Conservation (phyloP, 1,140 invertebrate genomes). For the Phymorhynchus buccinoides region DNA sequence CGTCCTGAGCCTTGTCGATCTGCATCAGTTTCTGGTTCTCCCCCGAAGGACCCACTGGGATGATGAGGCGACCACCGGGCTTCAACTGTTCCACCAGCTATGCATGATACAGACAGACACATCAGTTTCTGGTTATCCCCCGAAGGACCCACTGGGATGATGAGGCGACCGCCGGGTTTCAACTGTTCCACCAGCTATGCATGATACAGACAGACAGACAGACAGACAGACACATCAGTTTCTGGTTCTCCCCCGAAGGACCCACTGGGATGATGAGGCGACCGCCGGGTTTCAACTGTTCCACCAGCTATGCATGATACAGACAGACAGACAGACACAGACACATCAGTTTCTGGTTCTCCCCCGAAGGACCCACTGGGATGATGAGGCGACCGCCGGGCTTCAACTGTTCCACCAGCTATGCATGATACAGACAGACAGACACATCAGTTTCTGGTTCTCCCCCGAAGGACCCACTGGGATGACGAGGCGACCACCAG, state of each 20-base stretch:
- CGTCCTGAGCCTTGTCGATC: conserved; percentile 89
- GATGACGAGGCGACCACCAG: conserved; percentile 91
- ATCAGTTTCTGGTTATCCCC: conserved; percentile 68
- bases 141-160: conserved; percentile 91
- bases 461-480: conserved; percentile 86
- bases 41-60: conserved; percentile 88
- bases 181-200: no score
- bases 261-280: conserved; percentile 94
- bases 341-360: conserved; percentile 65
- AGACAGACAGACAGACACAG: no score
- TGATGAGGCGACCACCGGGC: conserved; percentile 89
- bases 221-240: no score
- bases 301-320: no score
- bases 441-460: conserved; percentile 65
- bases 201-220: no score
- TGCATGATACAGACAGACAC: no score
- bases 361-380: conserved; percentile 86
- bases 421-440: no score
- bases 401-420: conserved; percentile 83
- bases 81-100: conserved; percentile 83
- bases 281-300: conserved; percentile 87
- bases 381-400: conserved; percentile 91
- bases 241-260: conserved; percentile 76
- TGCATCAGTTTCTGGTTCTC: conserved; percentile 68
- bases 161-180: conserved; percentile 80